Conservation (phyloP, 2,113 vertebrate species). For the Anhinga anhinga region DNA sequence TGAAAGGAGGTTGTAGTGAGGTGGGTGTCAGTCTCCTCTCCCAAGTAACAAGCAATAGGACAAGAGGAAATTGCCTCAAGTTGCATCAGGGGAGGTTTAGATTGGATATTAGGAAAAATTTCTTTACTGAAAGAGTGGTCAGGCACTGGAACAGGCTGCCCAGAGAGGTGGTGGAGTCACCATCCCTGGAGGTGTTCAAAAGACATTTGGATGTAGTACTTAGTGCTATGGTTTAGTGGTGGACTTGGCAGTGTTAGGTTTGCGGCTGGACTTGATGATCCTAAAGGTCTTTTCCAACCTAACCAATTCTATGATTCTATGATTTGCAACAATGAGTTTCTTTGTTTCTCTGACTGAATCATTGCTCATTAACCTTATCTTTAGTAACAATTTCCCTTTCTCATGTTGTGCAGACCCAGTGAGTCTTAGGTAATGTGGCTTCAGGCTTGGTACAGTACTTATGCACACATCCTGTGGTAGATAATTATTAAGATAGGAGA, state of each 20-base stretch:
- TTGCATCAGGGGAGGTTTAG: not conserved
- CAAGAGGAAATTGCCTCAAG: not conserved
- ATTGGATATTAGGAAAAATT: not conserved
- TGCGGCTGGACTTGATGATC: not conserved
- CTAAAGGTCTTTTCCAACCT: not conserved
- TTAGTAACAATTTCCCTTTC: not conserved
- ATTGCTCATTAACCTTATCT: slow-evolving; percentile 9
- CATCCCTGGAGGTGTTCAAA: not conserved
- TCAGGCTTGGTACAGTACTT: not conserved
- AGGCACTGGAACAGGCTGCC: not conserved
- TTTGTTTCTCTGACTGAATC: not conserved
- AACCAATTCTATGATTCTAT: not conserved
- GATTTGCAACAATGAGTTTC: not conserved
- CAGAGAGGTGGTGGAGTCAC: not conserved
- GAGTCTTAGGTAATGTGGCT: not conserved
- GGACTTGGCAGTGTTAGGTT: not conserved
- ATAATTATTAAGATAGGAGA: not conserved
- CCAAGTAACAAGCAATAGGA: not conserved
- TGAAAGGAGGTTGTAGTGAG: too few relatives aligned
- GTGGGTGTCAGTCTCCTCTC: too few relatives aligned
- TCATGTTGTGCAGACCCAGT: not conserved
- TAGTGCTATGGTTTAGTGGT: not conserved
- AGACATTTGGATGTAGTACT: not conserved
- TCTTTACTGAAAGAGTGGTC: not conserved
- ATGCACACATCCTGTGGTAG: not conserved